Percentiles rank a stretch among this genome's conserved stretches.
Conservation (phyloP, 2,113 vertebrate species). For the Cranoglanis bouderius region DNA sequence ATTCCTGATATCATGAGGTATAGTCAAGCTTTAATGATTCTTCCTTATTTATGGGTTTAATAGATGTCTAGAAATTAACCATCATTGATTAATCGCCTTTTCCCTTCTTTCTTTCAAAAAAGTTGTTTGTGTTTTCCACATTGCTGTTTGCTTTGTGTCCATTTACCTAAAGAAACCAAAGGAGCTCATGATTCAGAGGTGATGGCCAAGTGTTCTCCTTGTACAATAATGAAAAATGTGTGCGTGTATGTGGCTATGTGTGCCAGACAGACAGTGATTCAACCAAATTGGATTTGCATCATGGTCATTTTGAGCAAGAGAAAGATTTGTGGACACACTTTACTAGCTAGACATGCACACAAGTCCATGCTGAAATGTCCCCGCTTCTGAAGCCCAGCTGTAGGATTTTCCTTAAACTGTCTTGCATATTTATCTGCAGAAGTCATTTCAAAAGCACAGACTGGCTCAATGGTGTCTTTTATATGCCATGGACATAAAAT, state of each 20-base stretch:
- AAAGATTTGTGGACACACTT: slow-evolving; percentile 35
- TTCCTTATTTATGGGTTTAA: neutral
- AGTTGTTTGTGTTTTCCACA: too few relatives aligned
- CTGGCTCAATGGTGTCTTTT: neutral
- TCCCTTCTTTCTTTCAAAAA: too few relatives aligned
- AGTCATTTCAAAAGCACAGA: neutral
- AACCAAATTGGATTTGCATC: slow-evolving; percentile 63
- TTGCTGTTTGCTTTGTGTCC: neutral
- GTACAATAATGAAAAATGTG: slow-evolving; percentile 60
- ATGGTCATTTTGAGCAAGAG: slow-evolving; percentile 44
- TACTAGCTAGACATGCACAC: neutral
- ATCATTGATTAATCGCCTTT: neutral
- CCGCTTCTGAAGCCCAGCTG: neutral
- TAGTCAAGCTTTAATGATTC: neutral
- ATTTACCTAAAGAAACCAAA: neutral
- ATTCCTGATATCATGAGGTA: neutral
- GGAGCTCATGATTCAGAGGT: slow-evolving; percentile 11
- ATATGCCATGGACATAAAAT: slow-evolving; percentile 19
- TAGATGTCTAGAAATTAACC: neutral
- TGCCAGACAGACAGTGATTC: slow-evolving; percentile 55
- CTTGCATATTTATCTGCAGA: slow-evolving; percentile 3
- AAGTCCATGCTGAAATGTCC: neutral
- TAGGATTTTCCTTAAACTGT: neutral
- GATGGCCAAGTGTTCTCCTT: slow-evolving; percentile 57
- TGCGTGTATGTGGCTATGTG: neutral